phyloP scores from a whole-genome alignment of 1,140 invertebrate genomes.

The Holcopasites calliopsidis region DNA sequence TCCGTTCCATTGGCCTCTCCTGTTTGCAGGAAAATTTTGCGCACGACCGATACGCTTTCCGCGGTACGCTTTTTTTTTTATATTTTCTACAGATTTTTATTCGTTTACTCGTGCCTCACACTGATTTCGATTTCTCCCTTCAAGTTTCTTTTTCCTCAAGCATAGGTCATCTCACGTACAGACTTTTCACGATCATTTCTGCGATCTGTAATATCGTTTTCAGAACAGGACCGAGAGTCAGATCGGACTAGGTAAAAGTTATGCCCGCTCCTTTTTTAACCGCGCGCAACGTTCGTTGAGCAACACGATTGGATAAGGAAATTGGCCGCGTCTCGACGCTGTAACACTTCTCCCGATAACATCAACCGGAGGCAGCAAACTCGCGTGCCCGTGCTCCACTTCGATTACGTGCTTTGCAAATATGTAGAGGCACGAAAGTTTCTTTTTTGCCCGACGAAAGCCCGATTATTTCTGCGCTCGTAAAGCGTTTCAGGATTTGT shows the following conservation, averaged over 20 bases:
- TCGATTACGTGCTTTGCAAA: conserved; percentile 47
- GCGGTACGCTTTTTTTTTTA: conserved; percentile 3
- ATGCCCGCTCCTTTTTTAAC: background rate
- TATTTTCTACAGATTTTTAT: conserved; percentile 5
- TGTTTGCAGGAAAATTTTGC: conserved; percentile 30
- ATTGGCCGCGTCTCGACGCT: conserved; percentile 38
- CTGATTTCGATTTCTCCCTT: background rate
- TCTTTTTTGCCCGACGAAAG: background rate
- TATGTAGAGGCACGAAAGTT: conserved; percentile 38
- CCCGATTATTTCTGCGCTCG: background rate
- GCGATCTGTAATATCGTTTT: background rate
- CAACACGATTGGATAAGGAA: conserved; percentile 44
- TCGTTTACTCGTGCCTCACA: background rate
- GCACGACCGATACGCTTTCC: conserved; percentile 1
- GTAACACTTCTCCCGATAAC: conserved; percentile 45
- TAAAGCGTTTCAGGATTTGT: conserved; percentile 17
- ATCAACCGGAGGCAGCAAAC: conserved; percentile 48
- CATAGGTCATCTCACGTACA: background rate
- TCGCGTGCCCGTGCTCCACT: conserved; percentile 42
- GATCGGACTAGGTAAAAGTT: background rate
- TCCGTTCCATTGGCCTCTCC: conserved; percentile 26
- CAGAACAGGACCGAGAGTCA: background rate
- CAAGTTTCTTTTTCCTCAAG: background rate
- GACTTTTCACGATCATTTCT: background rate
- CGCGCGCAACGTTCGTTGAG: conserved; percentile 6